Conservation (phyloP, 2,113 vertebrate genomes). For the Phainopepla nitens region DNA sequence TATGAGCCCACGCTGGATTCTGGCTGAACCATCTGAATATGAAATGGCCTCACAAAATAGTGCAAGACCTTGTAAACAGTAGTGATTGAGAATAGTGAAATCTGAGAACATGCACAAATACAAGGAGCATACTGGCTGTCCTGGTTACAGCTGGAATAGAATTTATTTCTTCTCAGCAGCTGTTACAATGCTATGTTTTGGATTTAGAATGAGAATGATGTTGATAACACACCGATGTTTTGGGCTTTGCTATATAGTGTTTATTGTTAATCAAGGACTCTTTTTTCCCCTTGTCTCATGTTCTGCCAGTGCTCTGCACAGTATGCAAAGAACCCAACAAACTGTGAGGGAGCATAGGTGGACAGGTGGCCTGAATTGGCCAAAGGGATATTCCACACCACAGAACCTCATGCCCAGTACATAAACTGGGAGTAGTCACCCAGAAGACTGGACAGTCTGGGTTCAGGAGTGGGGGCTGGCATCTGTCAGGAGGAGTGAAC, state of each 20-base stretch:
- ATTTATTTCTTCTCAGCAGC: not conserved
- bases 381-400: not conserved
- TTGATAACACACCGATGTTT: not conserved
- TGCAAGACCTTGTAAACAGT: not conserved
- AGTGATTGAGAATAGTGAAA: not conserved
- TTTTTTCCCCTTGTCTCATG: not conserved
- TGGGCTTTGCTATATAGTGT: not conserved
- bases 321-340: not conserved
- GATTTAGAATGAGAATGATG: not conserved
- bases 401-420: fast-evolving
- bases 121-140: not conserved
- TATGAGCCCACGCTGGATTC: fast-evolving
- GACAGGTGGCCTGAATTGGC: not conserved
- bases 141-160: not conserved
- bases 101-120: not conserved
- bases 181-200: not conserved
- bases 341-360: not conserved
- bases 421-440: not conserved
- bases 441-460: fast-evolving
- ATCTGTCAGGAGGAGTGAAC: not conserved
- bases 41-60: not conserved
- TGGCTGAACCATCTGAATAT: not conserved
- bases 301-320: not conserved
- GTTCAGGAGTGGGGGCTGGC: not conserved
- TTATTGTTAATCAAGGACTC: not conserved